These are phyloP conservation scores for Melitaea athalia DNA, from an alignment of 2,888 invertebrate genomes.

Conservation along the genomic window DNA sequence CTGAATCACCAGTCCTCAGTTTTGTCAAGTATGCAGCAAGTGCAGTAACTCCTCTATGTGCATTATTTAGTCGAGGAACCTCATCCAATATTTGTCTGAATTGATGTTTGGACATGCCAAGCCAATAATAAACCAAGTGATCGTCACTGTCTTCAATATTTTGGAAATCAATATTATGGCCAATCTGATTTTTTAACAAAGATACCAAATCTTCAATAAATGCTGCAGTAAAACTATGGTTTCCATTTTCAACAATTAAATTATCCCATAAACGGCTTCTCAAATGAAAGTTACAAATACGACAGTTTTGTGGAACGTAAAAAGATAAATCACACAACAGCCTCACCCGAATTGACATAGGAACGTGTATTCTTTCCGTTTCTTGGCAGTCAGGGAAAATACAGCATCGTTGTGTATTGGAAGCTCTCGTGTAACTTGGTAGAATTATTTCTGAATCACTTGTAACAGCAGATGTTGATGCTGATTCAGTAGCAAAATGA, in stretches of 20 bases:
- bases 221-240: background rate
- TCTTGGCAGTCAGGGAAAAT: background rate
- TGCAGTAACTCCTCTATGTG: no score
- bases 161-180: background rate
- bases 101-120: no score
- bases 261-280: background rate
- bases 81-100: no score
- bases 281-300: background rate
- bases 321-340: background rate
- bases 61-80: no score
- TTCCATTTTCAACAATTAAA: background rate
- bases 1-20: no score
- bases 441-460: conserved; percentile 2
- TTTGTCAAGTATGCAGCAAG: no score
- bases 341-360: background rate
- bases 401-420: conserved; percentile 4
- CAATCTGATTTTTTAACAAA: background rate
- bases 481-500: background rate
- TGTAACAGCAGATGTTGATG: conserved; percentile 1
- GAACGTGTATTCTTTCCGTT: background rate
- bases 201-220: background rate
- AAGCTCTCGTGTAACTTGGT: conserved; percentile 1
- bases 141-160: background rate
- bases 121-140: background rate
- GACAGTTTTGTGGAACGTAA: background rate